Conservation (phyloP, 2,888 invertebrate genomes). For the Leptogaster cylindrica region DNA sequence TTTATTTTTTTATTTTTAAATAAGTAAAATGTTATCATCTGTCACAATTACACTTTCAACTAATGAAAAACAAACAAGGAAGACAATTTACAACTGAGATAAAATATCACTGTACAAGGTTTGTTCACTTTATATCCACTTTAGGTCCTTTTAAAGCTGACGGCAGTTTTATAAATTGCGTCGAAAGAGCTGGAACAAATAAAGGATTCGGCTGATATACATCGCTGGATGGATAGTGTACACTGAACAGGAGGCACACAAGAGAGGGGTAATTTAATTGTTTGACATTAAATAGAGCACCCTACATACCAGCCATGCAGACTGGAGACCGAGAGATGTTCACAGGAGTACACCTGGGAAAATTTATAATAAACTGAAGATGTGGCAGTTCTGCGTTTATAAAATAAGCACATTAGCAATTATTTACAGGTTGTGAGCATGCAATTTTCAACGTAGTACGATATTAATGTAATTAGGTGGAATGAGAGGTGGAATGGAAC, state of each 20-base stretch:
- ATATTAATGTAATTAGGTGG: conserved; percentile 20
- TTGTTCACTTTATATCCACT: neutral
- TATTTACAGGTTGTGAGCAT: conserved; percentile 14
- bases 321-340: neutral
- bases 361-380: conserved; percentile 20
- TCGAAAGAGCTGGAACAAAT: neutral
- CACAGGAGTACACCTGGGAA: conserved; percentile 12
- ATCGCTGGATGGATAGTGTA: neutral
- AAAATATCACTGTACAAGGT: neutral
- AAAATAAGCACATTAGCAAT: conserved; percentile 25
- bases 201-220: neutral
- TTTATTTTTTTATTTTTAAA: no score
- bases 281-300: neutral
- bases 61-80: neutral
- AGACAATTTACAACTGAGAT: neutral
- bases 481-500: no score
- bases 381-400: neutral
- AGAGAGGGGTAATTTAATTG: conserved; percentile 7
- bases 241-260: neutral
- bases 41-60: neutral
- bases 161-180: conserved; percentile 9
- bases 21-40: no score
- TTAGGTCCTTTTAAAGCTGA: neutral
- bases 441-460: neutral
- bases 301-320: neutral